These are phyloP conservation scores for Daubentonia madagascariensis DNA, from an alignment of 2,113 vertebrate species.

Conservation along the genomic window DNA sequence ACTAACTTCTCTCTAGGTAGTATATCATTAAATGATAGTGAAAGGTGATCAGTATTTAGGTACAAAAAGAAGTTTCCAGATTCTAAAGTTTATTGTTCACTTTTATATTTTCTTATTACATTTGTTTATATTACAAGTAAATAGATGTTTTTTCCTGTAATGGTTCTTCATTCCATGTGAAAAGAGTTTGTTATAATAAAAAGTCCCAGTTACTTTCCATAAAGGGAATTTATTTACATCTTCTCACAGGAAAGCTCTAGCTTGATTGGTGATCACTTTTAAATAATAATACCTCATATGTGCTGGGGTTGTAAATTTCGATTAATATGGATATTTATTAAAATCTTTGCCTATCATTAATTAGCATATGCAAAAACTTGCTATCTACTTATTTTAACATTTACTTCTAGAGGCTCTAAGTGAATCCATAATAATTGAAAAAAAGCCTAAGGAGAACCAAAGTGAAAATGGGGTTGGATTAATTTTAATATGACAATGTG, in stretches of 20 bases:
- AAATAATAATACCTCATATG: neutral
- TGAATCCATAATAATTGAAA: neutral
- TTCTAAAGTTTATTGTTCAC: neutral
- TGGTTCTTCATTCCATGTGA: neutral
- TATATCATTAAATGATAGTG: neutral
- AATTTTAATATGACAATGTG: neutral
- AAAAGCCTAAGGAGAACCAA: neutral
- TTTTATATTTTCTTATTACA: constrained; percentile 13
- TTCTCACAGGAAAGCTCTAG: neutral
- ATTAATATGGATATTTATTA: neutral
- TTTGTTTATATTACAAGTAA: neutral
- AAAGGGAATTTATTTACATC: neutral
- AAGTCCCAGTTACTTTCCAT: neutral
- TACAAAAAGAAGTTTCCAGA: neutral
- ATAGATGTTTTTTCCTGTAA: neutral
- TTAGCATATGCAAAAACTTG: neutral
- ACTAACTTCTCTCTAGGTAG: neutral
- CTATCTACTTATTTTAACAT: neutral
- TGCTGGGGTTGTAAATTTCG: neutral
- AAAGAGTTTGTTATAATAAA: neutral
- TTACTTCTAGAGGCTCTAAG: neutral
- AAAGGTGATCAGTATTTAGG: neutral
- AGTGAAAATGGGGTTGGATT: neutral
- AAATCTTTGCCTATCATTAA: neutral
- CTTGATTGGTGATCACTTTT: neutral